Evolutionary conservation across 2,888 invertebrate genomes (phyloP).

Genomic region (Parasteatoda lunata): DNA sequence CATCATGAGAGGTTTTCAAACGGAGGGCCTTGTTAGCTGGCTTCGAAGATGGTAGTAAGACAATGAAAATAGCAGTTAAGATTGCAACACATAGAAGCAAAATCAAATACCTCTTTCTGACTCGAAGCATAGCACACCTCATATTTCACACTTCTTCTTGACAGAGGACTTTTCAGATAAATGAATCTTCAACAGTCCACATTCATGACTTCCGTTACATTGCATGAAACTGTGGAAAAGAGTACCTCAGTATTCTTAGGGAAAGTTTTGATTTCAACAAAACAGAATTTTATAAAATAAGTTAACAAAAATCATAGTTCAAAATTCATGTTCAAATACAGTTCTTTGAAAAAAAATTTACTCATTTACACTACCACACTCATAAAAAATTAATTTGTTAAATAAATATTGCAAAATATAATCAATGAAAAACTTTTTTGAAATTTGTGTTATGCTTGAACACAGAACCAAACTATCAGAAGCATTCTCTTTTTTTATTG

Average conservation of each 20-base stretch:
- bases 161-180: slow-evolving; percentile 31
- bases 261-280: too few species aligned
- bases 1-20: slow-evolving; percentile 61
- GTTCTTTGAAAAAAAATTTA: too few species aligned
- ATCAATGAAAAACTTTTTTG: too few species aligned
- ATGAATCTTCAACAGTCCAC: slow-evolving; percentile 46
- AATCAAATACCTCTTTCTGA: slow-evolving; percentile 67
- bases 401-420: too few species aligned
- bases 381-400: too few species aligned
- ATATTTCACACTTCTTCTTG: slow-evolving; percentile 40
- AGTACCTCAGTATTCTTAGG: slow-evolving; percentile 62
- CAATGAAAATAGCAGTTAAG: slow-evolving; percentile 44
- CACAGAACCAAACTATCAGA: too few species aligned
- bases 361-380: too few species aligned
- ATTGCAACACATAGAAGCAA: slow-evolving; percentile 66
- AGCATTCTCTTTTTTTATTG: too few species aligned
- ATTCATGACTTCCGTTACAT: slow-evolving; percentile 30
- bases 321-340: too few species aligned
- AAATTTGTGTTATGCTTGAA: too few species aligned
- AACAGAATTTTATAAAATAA: too few species aligned
- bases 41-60: slow-evolving; percentile 48
- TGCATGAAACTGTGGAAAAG: slow-evolving; percentile 63
- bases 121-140: slow-evolving; percentile 37
- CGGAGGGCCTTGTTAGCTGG: slow-evolving; percentile 68
- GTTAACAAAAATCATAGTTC: too few species aligned